phyloP scores from a whole-genome alignment of 1,140 invertebrate genomes.

The Pseudomyrmex flavicornis region DNA sequence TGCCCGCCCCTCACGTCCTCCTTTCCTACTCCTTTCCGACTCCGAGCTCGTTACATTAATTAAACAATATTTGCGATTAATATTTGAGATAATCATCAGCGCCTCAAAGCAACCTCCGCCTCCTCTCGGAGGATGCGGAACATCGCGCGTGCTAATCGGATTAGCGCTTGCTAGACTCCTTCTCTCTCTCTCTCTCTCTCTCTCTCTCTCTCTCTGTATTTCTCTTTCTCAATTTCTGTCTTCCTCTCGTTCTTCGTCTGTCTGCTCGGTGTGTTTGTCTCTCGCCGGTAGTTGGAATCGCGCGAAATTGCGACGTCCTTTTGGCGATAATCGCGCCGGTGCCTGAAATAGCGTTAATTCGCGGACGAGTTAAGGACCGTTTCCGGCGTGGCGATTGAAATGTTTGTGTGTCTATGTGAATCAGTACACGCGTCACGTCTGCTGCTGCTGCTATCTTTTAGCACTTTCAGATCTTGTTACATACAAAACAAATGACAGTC shows the following conservation, averaged over 20 bases:
- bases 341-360: slow-evolving; percentile 58
- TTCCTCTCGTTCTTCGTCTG: background rate
- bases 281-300: slow-evolving; percentile 51
- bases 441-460: background rate
- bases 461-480: background rate
- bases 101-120: slow-evolving; percentile 75
- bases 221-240: slow-evolving; percentile 32
- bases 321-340: slow-evolving; percentile 51
- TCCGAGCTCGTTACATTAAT: slow-evolving; percentile 80
- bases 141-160: slow-evolving; percentile 71
- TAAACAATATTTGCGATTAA: slow-evolving; percentile 85
- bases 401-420: slow-evolving; percentile 10
- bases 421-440: background rate
- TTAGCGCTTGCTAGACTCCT: slow-evolving; percentile 68
- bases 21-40: slow-evolving; percentile 25
- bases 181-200: slow-evolving; percentile 51
- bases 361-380: slow-evolving; percentile 53
- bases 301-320: slow-evolving; percentile 57
- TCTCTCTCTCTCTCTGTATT: slow-evolving; percentile 28
- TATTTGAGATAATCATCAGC: slow-evolving; percentile 84
- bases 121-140: slow-evolving; percentile 69
- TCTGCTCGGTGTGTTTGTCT: slow-evolving; percentile 40
- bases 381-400: slow-evolving; percentile 50
- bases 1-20: slow-evolving; percentile 39
- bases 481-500: too few relatives aligned